Conservation (phyloP, 1,140 invertebrate genomes). For the Conus ventricosus region DNA sequence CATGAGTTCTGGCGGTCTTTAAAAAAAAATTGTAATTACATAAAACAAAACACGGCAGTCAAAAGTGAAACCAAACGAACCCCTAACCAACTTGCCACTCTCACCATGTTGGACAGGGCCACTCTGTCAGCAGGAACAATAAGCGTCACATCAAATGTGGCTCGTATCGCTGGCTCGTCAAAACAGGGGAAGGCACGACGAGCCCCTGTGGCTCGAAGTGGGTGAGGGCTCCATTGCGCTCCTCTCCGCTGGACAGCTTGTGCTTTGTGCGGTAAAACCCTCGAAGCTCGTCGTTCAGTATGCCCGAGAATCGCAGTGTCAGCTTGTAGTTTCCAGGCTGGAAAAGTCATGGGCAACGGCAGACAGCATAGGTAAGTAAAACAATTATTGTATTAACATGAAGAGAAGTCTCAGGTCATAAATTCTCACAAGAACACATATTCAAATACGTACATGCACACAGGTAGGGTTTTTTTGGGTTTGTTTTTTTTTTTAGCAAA, state of each 20-base stretch:
- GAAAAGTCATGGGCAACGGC: not conserved
- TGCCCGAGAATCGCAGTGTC: slow-evolving; percentile 85
- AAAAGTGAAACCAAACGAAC: not conserved
- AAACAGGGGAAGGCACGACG: slow-evolving; percentile 96
- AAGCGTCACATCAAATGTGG: slow-evolving; percentile 93
- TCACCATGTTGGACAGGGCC: slow-evolving; percentile 94
- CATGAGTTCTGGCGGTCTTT: no score
- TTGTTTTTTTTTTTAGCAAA: no score
- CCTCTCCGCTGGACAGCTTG: slow-evolving; percentile 80
- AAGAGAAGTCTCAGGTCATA: no score
- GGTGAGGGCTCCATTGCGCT: slow-evolving; percentile 89
- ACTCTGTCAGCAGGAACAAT: slow-evolving; percentile 83
- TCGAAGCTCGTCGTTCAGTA: slow-evolving; percentile 94
- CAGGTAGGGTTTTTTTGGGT: no score
- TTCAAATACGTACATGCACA: no score
- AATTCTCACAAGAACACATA: no score
- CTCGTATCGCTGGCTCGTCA: slow-evolving; percentile 97
- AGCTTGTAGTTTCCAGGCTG: slow-evolving; percentile 80
- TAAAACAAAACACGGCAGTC: no score
- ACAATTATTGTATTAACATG: no score
- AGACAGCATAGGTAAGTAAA: not conserved
- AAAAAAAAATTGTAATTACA: no score
- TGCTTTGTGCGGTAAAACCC: slow-evolving; percentile 96
- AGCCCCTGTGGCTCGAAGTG: slow-evolving; percentile 94
- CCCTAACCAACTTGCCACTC: slow-evolving; percentile 33